phyloP scores from a whole-genome alignment of 2,888 invertebrate species.

The Drosophila cyrtoloma region DNA sequence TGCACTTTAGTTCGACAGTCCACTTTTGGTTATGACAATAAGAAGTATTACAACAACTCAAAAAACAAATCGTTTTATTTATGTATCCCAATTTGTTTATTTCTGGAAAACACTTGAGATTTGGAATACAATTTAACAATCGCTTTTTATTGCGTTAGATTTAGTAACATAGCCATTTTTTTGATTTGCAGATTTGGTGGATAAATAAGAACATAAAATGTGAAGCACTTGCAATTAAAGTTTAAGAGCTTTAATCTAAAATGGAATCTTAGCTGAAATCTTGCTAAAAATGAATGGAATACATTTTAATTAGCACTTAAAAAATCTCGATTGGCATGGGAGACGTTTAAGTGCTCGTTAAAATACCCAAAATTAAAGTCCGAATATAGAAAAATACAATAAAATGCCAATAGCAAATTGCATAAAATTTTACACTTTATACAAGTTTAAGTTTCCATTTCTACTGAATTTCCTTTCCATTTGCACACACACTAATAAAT shows the following conservation, averaged over 20 bases:
- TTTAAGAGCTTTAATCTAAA: neutral
- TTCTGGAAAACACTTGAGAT: neutral
- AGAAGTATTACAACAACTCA: neutral
- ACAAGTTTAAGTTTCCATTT: neutral
- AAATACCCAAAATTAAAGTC: neutral
- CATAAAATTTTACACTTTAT: neutral
- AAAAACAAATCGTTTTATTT: neutral
- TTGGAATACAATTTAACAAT: neutral
- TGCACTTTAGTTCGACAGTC: neutral
- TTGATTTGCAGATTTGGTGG: neutral
- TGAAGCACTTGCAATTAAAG: neutral
- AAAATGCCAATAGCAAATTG: neutral
- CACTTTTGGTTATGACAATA: neutral
- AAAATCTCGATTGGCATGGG: neutral
- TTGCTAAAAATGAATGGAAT: neutral
- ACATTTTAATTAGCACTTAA: neutral
- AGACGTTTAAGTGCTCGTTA: neutral
- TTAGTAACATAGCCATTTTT: neutral
- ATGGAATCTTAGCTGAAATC: neutral
- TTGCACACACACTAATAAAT: neutral
- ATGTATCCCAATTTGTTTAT: neutral
- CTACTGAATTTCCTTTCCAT: slow-evolving; percentile 8
- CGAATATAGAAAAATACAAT: neutral
- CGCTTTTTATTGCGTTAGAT: slow-evolving; percentile 7
- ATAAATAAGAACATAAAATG: neutral